Base-by-base conservation (phyloP, 2,888 invertebrate genomes). In the Psococerastis gibbosa region DNA sequence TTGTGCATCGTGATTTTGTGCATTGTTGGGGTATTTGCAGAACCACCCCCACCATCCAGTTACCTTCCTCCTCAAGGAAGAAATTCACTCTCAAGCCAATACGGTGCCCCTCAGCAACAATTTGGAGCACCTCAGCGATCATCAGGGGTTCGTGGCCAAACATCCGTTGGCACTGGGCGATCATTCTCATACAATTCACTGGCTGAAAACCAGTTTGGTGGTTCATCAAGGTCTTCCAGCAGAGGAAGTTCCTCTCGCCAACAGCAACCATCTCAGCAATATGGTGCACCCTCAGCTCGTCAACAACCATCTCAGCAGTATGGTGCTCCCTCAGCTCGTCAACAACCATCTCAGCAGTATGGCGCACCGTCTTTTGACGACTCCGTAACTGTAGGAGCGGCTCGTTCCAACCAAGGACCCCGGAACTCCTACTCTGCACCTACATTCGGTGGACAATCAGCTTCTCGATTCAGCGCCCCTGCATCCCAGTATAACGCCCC, bases 81-180 rank as follows among this genome's bases (percentile, higher is more conserved):
- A 20, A 38, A 38, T 38, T 15, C 46, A 9, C 43, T 43, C n/a
- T 32, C 43, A 15, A 45, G 47, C 18, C 43, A 43, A 35, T 47
- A 43, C 32, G 45, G 45, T 11, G 47, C 47, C 20, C 44, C 47
- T 6, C 38, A 38, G 22, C 38, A 5, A 5, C 18, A 17, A 9
- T n/a, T n/a, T n/a, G n/a, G n/a, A n/a, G n/a, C n/a, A n/a, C n/a
- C n/a, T n/a, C 20, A 5, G 8, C 16, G 5, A 11, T 5, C 6
- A 3, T 16, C 17, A 6, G 20, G 38, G n/a, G 6, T 34, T 15
- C 5, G 18, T 5, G 38, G 38, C 13, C 27, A 11, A 11, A 9
- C 27, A 9, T 17, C 38, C n/a, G n/a, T n/a, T n/a, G n/a, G n/a
- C n/a, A n/a, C n/a, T 4, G 38, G 18, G 15, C 17, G 38, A 11